phyloP scores from a whole-genome alignment of 2,888 invertebrate genomes.

The Lasioglossum marginatum region DNA sequence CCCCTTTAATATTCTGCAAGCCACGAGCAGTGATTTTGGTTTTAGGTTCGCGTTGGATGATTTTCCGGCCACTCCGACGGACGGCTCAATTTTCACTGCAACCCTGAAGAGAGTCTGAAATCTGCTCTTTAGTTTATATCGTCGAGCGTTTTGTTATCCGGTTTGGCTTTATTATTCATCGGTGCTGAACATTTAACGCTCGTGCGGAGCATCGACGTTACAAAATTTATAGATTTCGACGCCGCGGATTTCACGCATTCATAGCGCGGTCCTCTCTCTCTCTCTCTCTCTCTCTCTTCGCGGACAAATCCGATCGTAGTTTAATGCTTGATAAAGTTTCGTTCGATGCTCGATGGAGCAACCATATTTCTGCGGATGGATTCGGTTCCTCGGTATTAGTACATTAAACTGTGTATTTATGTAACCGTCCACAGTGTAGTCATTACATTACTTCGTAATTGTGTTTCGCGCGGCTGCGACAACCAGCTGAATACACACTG shows the following conservation, averaged over 20 bases:
- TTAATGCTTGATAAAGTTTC: not conserved
- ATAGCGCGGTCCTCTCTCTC: not conserved
- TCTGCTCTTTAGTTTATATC: not conserved
- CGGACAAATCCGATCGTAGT: not conserved
- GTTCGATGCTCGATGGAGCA: not conserved
- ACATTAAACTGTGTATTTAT: not conserved
- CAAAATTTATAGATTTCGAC: not conserved
- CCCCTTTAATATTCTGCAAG: not conserved
- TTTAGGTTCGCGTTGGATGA: not conserved
- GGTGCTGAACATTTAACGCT: not conserved
- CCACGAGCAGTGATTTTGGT: not conserved
- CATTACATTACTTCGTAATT: slow-evolving; percentile 9
- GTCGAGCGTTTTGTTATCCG: not conserved
- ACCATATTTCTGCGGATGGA: not conserved
- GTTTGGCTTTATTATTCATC: not conserved
- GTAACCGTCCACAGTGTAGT: not conserved
- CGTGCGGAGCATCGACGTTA: not conserved
- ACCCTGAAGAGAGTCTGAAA: not conserved
- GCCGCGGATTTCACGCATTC: not conserved
- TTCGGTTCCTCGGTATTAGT: not conserved
- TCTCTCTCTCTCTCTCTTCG: not conserved
- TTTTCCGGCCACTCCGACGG: not conserved
- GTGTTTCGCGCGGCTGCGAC: not conserved
- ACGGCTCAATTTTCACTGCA: not conserved
- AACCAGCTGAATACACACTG: not conserved